Base-by-base conservation (phyloP, 2,888 invertebrate species). In the Stenodera caucasica region DNA sequence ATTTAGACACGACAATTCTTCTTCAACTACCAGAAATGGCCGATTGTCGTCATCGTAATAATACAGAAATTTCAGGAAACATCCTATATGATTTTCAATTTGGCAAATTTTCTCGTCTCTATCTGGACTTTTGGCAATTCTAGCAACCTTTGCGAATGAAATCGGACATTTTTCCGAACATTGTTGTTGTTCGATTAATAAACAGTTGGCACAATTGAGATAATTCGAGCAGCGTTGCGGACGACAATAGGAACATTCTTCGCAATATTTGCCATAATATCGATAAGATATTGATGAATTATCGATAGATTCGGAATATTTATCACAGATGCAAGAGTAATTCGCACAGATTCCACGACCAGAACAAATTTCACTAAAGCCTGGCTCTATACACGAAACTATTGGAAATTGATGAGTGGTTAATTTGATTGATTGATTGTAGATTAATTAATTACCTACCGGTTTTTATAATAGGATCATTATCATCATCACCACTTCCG, bases 191-290 rank as follows among this genome's bases (percentile, higher is more conserved):
- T 21, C 12, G 23, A 33, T 21, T 9, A 56, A 18, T 3, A 45
- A 35, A 23, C 61, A 61, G 9, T 61, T 54, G 15, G 37, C 29
- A 12, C 61, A 61, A 30, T 53, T 21, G 2, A 57, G 23, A 30
- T 49, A 55, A 15, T 58, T 50, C 5, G 2, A 7, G n/a, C 58
- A 62, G 57, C 85, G 82, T 62, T 82, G 79, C 3, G 83, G 84
- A 0, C 84, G 82, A 69, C 90, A 90, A 0, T 87, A 85, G 0
- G 87, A 85, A 70, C 91, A 91, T 53, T 84, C 84, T 65, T 91
- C 89, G 75, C 92, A 92, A 64, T 83, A 89, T 29, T 75, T 73
- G 9, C 81, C 82, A 0, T 82, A 82, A 65, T 84, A 83, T 53
- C 35, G 33, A 23, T 45, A 45, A 11, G 45, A 18, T 18, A 18